phyloP scores from a whole-genome alignment of 2,888 invertebrate genomes.

The Anodontia alba region DNA sequence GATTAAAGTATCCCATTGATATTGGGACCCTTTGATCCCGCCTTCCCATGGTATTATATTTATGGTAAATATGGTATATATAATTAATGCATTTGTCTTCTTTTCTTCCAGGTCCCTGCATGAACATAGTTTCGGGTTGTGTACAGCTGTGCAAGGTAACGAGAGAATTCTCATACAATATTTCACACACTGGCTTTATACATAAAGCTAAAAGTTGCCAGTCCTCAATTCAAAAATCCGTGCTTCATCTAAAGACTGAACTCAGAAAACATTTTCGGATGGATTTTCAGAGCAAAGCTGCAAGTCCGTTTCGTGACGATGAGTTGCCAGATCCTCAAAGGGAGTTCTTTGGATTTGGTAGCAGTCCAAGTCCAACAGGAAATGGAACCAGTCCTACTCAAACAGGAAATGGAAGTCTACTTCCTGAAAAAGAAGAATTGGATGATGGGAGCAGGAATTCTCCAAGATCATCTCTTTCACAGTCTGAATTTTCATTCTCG shows the following conservation, averaged over 20 bases:
- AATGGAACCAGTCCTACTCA: conserved; percentile 41
- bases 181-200: conserved; percentile 42
- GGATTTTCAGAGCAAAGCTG: conserved; percentile 49
- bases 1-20: too few species aligned
- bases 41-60: too few species aligned
- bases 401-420: conserved; percentile 26
- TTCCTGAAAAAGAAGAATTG: conserved; percentile 32
- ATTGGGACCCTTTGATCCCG: too few species aligned
- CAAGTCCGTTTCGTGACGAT: conserved; percentile 42
- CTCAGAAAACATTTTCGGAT: conserved; percentile 49
- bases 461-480: conserved; percentile 50
- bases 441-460: conserved; percentile 37
- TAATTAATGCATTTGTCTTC: too few species aligned
- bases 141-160: conserved; percentile 81
- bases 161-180: conserved; percentile 78
- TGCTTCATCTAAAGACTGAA: conserved; percentile 51
- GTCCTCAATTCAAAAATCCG: conserved; percentile 47
- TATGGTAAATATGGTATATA: too few species aligned
- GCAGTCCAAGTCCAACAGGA: not conserved
- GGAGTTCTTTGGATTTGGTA: not conserved
- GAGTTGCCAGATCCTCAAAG: not conserved
- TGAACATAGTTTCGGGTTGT: conserved; percentile 83
- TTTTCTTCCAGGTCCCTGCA: conserved; percentile 76
- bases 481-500: conserved; percentile 49
- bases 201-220: conserved; percentile 56